Base-by-base conservation (phyloP, 2,113 vertebrate genomes). In the Tringa solitaria region DNA sequence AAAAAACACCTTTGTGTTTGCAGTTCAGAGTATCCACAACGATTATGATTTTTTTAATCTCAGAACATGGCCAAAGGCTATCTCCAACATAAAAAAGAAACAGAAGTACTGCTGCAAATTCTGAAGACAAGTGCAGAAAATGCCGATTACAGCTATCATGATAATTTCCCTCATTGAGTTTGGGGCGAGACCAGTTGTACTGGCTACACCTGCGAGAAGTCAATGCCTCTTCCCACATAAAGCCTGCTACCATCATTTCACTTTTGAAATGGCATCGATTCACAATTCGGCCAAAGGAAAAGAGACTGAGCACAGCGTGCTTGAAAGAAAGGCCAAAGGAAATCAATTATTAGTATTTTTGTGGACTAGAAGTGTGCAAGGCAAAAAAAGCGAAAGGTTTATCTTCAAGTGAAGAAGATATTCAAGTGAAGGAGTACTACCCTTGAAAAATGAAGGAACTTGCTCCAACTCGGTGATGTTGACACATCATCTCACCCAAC, bases 81-180 rank as follows among this genome's bases (percentile, higher is more conserved):
- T 30, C 77, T 82, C 64, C 33, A 51, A 27, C 9, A 35, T 60
- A 10, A 27, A 54, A 69, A 87, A 61, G 26, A 61, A 83, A 50
- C 2, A n/a, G 41, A 28, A 61, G 20, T 3, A 39, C 12, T 32
- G 72, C 39, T 56, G 28, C 37, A 68, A 48, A 50, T 68, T 45
- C 33, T 39, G 64, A 73, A 32, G 53, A 48, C 20, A n/a, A 39
- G 41, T 19, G 41, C 32, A 50, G 60, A 51, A 50, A 39, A n/a
- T 2, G 14, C 7, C 27, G 28, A n/a, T 80, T 37, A 48, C 0
- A 0, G n/a, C 14, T 35, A 28, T 43, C 26, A 12, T 1, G n/a
- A 0, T 15, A 4, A 21, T 60, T 51, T 80, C 37, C 35, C 11
- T 37, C 32, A 19, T 3, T 2, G 27, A 27, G 33, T 24, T 39